Evolutionary conservation across 2,797 vertebrate species (phyloP), one percentile per base, ranked within the genome.

Genomic region (Microctenopoma stevenorrisi): DNA sequence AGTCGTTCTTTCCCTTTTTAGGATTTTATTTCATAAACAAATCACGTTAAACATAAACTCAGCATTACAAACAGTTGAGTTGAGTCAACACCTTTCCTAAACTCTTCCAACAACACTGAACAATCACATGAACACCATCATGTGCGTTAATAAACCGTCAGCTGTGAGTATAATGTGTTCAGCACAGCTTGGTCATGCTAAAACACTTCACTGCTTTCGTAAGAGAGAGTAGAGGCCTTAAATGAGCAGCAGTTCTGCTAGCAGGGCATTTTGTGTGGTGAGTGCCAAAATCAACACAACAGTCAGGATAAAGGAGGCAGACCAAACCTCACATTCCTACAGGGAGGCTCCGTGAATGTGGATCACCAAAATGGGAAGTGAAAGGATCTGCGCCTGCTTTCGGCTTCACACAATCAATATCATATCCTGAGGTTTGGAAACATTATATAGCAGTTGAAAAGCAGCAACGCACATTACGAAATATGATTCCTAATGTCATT

Each of bases 321-420:
- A 83, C 71, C 69, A 78, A 81, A 83, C 72, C 71, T 69, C 76
- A 81, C 61, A 76, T 81, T 87, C 77, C 80, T 80, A 43, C 49
- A 18, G 65, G 81, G 72, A 84, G 57, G 54, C 64, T 80, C 69
- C 42, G 51, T 62, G 54, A 76, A 76, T 73, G 64, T 68, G 64
- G 84, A 56, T 81, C 72, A 48, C 61, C 67, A 56, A 74, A 70
- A 43, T 62, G 58, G 55, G 51, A 76, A 76, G 48, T 61, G 28
- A 76, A 51, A 51, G 26, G 38, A 40, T 58, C 64, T 81, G 72
- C 25, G 71, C 25, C 46, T 58, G 42, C 70, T 69, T 76, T 58
- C 38, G 49, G 58, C 60, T 79, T 82, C 55, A 74, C 76, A 83
- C 71, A 76, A 67, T 79, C 70, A 74, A 70, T 51, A 58, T 57